These are phyloP conservation scores for Amitus sp. DNA, from an alignment of 2,888 invertebrate genomes.

Conservation along the genomic window DNA sequence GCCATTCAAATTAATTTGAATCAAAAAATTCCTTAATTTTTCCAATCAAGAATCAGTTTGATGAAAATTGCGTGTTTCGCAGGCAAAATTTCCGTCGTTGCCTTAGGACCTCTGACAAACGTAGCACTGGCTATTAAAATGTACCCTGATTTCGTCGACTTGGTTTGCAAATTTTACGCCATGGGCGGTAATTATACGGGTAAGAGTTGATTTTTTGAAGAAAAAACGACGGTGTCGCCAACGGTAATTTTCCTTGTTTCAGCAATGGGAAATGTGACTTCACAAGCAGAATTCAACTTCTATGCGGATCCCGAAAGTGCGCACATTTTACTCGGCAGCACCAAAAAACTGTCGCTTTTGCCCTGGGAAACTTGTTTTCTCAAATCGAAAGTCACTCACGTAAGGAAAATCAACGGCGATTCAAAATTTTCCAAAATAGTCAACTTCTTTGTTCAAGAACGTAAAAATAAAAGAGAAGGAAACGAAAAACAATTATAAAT, in stretches of 20 bases:
- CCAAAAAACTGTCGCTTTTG: slow-evolving; percentile 71
- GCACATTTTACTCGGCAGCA: slow-evolving; percentile 73
- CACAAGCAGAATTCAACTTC: slow-evolving; percentile 82
- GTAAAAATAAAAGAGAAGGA: no score
- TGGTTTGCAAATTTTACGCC: slow-evolving; percentile 76
- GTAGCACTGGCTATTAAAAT: slow-evolving; percentile 78
- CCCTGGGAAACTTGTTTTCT: slow-evolving; percentile 76
- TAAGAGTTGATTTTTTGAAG: slow-evolving; percentile 66
- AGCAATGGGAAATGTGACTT: slow-evolving; percentile 70
- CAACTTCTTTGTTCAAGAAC: no score
- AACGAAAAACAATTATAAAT: no score
- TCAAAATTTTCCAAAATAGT: neutral
- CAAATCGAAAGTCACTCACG: slow-evolving; percentile 58
- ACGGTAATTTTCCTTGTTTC: slow-evolving; percentile 13
- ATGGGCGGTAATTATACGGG: slow-evolving; percentile 84
- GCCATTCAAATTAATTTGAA: neutral
- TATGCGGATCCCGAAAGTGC: slow-evolving; percentile 82
- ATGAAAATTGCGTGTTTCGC: no score
- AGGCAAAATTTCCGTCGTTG: slow-evolving; percentile 72
- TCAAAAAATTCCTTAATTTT: no score
- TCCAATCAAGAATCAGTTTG: no score
- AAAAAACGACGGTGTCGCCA: no score
- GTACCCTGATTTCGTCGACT: slow-evolving; percentile 72
- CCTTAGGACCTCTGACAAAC: slow-evolving; percentile 83
- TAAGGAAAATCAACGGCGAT: slow-evolving; percentile 44